Evolutionary conservation across 1,140 invertebrate species (phyloP).

Genomic region (Alviniconcha marisindica): DNA sequence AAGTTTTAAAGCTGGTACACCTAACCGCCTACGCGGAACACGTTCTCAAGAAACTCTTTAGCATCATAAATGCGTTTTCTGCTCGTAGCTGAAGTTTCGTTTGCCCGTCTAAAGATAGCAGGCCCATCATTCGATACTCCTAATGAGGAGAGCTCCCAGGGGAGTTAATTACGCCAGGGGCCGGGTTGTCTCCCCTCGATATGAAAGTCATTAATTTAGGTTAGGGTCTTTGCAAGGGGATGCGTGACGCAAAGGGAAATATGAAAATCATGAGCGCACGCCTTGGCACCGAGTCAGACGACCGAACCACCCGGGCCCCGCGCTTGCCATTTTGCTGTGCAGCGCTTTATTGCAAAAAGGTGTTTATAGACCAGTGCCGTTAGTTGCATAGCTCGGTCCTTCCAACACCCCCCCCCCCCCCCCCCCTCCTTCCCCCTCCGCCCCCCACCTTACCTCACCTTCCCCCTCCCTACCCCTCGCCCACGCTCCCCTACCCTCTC

Average conservation of each 20-base stretch:
- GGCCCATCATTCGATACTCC: constrained; percentile 29
- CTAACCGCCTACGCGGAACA: neutral
- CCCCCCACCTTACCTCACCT: no score
- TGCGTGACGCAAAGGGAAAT: constrained; percentile 9
- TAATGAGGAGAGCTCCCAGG: constrained; percentile 36
- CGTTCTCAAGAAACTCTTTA: constrained; percentile 16
- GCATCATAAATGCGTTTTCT: constrained; percentile 32
- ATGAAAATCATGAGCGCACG: neutral
- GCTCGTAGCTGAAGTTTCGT: constrained; percentile 33
- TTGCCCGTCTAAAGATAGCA: constrained; percentile 25
- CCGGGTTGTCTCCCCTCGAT: constrained; percentile 27
- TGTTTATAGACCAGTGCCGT: neutral
- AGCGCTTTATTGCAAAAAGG: neutral
- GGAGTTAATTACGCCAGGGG: constrained; percentile 34
- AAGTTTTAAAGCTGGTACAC: neutral
- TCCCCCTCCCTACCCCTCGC: no score
- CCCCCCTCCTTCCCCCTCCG: neutral
- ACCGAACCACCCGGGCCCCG: no score
- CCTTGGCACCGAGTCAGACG: neutral
- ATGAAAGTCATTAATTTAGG: constrained; percentile 36
- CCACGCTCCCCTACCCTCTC: no score
- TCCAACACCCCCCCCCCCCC: neutral
- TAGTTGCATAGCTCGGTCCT: neutral
- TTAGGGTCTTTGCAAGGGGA: neutral
- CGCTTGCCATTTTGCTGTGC: neutral